Conservation (phyloP, 1,140 invertebrate genomes). For the Atta cephalotes region DNA sequence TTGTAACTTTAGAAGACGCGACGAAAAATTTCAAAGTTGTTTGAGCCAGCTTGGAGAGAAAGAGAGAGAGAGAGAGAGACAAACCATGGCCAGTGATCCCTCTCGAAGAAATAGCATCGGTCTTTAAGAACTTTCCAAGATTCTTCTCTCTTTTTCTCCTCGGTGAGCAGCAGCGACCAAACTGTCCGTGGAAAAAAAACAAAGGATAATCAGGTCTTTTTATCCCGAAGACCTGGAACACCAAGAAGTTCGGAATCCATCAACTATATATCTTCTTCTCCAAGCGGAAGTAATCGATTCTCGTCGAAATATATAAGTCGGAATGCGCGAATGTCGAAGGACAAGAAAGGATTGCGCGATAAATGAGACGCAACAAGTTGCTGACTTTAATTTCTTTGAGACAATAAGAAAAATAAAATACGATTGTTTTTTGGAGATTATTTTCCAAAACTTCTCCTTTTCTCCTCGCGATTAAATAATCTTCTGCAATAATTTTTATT, state of each 20-base stretch:
- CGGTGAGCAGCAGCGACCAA: constrained; percentile 31
- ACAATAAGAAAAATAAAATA: background rate
- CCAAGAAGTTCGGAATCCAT: constrained; percentile 28
- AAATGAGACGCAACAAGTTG: constrained; percentile 18
- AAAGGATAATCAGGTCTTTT: constrained; percentile 75
- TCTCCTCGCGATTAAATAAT: background rate
- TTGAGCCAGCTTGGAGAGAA: constrained; percentile 46
- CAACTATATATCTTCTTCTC: constrained; percentile 33
- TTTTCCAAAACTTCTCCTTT: background rate
- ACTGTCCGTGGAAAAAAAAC: constrained; percentile 64
- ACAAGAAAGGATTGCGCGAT: constrained; percentile 12
- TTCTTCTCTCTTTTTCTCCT: constrained; percentile 17
- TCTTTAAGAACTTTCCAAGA: constrained; percentile 74
- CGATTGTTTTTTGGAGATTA: background rate
- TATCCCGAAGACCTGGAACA: constrained; percentile 53
- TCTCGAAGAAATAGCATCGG: constrained; percentile 31
- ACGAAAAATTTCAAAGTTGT: constrained; percentile 70
- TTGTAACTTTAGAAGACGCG: constrained; percentile 48
- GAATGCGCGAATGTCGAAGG: background rate
- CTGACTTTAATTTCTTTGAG: background rate
- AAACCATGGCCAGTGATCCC: constrained; percentile 72
- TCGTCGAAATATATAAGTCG: background rate
- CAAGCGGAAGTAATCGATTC: constrained; percentile 12
- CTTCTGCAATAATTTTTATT: background rate
- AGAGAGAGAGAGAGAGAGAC: constrained; percentile 47